A percentile compares a stretch with the other conserved stretches of the same genome.
Evolutionary conservation across 2,888 invertebrate species (phyloP).

Genomic region (Diadegma fenestrale): DNA sequence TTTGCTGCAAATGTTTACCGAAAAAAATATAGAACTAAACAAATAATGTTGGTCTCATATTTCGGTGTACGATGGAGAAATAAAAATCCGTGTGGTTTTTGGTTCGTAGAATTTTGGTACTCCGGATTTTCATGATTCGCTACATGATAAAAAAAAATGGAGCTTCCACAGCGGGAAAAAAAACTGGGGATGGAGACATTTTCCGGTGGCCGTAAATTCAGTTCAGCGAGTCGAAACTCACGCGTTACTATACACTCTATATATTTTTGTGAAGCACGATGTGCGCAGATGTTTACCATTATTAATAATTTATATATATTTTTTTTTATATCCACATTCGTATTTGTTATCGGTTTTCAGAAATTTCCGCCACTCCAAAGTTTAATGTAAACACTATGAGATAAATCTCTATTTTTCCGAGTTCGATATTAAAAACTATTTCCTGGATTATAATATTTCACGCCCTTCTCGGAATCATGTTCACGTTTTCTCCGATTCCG

Average conservation of each 20-base stretch:
- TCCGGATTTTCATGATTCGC: not conserved
- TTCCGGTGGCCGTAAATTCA: not conserved
- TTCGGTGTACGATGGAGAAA: not conserved
- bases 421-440: not conserved
- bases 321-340: not conserved
- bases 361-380: not conserved
- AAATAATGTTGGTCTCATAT: not conserved
- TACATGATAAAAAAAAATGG: not conserved
- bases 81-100: not conserved
- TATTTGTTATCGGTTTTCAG: not conserved
- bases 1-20: not conserved
- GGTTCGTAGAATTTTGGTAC: not conserved
- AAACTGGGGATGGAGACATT: not conserved
- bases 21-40: not conserved
- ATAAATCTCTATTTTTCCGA: not conserved
- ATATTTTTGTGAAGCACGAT: not conserved
- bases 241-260: not conserved
- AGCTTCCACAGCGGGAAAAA: not conserved
- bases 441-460: not conserved
- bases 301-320: not conserved
- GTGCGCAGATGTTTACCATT: not conserved
- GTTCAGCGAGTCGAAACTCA: constrained; percentile 3
- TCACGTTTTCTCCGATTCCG: not conserved
- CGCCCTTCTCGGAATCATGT: not conserved
- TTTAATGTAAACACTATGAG: not conserved